These are phyloP conservation scores for Poeciliopsis presidionis DNA, from an alignment of 2,797 vertebrate genomes.

Conservation along the genomic window DNA sequence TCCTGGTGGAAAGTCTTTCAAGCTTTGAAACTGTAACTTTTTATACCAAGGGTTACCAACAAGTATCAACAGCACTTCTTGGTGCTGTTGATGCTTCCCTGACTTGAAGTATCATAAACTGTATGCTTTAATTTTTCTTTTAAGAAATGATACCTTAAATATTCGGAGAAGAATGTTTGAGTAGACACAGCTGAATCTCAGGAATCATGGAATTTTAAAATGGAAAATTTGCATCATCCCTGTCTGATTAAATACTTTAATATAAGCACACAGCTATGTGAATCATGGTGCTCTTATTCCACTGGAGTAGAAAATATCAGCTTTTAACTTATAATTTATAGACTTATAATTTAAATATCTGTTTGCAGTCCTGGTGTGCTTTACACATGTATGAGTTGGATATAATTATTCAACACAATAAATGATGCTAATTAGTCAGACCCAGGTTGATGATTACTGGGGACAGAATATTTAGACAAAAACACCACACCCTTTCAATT, in stretches of 20 bases:
- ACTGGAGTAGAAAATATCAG: conserved; percentile 1
- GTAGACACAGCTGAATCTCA: background rate
- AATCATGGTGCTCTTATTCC: background rate
- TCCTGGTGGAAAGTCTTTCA: background rate
- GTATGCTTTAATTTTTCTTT: background rate
- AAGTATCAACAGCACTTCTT: too few relatives aligned
- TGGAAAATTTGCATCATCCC: background rate
- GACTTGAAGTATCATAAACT: background rate
- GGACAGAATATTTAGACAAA: conserved; percentile 48
- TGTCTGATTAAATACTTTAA: background rate
- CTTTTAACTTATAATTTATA: background rate
- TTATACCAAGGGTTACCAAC: too few relatives aligned
- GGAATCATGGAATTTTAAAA: background rate
- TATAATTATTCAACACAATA: conserved; percentile 26
- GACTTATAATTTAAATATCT: conserved; percentile 4
- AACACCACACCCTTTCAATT: conserved; percentile 64
- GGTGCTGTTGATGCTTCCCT: background rate
- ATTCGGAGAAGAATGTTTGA: background rate
- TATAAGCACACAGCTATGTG: background rate
- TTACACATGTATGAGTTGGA: background rate
- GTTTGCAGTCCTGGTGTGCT: conserved; percentile 14
- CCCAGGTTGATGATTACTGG: conserved; percentile 19
- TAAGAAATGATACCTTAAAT: background rate
- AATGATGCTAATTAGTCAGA: conserved; percentile 38
- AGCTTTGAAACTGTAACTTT: background rate